These are phyloP conservation scores for Pseudoips prasinana DNA, from an alignment of 2,888 invertebrate species.

Conservation along the genomic window DNA sequence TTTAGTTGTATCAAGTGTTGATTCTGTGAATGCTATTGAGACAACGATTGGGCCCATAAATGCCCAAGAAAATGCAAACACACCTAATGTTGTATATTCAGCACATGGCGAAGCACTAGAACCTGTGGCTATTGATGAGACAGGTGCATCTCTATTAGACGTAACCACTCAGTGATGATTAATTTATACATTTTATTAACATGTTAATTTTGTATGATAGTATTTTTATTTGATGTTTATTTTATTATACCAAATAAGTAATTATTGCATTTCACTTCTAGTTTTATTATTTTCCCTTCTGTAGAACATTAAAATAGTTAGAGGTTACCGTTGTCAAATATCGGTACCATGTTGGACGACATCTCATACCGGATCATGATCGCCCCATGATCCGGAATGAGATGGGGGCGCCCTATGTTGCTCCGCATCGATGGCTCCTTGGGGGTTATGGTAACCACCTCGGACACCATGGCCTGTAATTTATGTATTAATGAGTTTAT, in stretches of 20 bases:
- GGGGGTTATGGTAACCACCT: no score
- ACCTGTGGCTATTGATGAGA: conserved; percentile 39
- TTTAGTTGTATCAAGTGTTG: conserved; percentile 1
- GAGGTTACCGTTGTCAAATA: no score
- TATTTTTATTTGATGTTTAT: conserved; percentile 15
- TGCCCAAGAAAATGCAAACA: conserved; percentile 7
- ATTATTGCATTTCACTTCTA: conserved; percentile 15
- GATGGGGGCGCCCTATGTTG: no score
- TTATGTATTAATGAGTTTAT: no score
- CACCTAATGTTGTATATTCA: conserved; percentile 10
- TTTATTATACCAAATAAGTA: conserved; percentile 22
- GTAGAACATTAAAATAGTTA: no score
- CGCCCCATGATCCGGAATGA: no score
- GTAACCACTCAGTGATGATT: conserved; percentile 48
- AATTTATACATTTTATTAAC: conserved; percentile 5
- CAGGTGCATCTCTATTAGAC: conserved; percentile 59
- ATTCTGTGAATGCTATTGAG: no score
- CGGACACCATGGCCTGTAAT: no score
- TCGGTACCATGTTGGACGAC: no score
- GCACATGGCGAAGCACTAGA: conserved; percentile 15
- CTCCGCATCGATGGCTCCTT: no score
- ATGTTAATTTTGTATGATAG: conserved; percentile 14
- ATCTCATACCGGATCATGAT: no score
- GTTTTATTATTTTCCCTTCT: conserved; percentile 17
- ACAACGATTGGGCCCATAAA: not conserved